Conservation (phyloP, 2,113 vertebrate species). For the Oncorhynchus masou region DNA sequence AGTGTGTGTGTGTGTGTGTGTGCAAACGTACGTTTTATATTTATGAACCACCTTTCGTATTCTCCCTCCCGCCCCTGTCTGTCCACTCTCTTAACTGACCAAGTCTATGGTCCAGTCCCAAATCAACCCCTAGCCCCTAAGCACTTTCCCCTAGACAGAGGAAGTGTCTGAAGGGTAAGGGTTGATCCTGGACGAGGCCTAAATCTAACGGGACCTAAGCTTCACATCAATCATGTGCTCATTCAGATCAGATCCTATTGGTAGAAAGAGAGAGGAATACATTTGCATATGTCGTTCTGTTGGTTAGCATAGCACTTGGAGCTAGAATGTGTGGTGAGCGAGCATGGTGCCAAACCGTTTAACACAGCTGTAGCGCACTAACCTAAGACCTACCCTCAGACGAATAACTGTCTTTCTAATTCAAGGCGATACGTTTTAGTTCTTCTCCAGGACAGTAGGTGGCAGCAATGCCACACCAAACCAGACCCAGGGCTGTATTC, state of each 20-base stretch:
- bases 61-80: not conserved
- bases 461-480: not conserved
- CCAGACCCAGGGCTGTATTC: not conserved
- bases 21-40: slow-evolving; percentile 36
- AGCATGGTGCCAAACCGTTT: too few relatives aligned
- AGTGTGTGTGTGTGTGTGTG: slow-evolving; percentile 22
- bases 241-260: slow-evolving; percentile 26
- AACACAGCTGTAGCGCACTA: too few relatives aligned
- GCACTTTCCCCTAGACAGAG: too few relatives aligned
- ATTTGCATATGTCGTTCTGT: slow-evolving; percentile 16
- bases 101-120: not conserved
- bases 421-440: not conserved
- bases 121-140: too few relatives aligned
- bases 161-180: too few relatives aligned
- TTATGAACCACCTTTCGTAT: slow-evolving; percentile 48
- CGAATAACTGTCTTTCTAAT: not conserved
- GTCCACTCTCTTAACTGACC: slow-evolving; percentile 21
- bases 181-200: too few relatives aligned
- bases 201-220: slow-evolving; percentile 34
- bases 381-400: not conserved
- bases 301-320: slow-evolving; percentile 30
- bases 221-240: slow-evolving; percentile 23
- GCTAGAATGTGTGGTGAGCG: slow-evolving; percentile 7
- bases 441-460: not conserved
- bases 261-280: not conserved